A percentile compares a stretch with the other conserved stretches of the same genome.
Evolutionary conservation across 2,797 vertebrate species (phyloP).

Genomic region (Hydrolagus colliei): DNA sequence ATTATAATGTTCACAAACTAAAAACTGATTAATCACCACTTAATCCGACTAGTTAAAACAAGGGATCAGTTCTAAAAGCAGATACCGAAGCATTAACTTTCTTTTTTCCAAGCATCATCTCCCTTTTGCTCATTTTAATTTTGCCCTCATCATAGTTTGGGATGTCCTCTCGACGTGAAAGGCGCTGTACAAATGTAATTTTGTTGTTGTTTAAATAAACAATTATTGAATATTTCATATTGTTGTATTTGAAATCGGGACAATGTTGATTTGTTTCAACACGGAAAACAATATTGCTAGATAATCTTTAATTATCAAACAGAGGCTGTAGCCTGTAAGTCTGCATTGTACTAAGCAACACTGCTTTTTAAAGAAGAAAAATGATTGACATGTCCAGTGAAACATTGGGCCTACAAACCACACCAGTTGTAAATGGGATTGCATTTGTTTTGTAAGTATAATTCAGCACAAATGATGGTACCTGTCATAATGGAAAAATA

Average conservation of each 20-base stretch:
- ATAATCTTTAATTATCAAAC: not conserved
- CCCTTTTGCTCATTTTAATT: not conserved
- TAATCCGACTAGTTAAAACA: not conserved
- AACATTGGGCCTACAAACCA: not conserved
- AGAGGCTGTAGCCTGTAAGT: not conserved
- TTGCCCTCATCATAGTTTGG: too few relatives aligned
- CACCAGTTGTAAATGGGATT: not conserved
- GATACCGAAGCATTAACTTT: not conserved
- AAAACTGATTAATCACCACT: not conserved
- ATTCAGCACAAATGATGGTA: not conserved
- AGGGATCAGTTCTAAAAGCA: not conserved
- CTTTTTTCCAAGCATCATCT: not conserved
- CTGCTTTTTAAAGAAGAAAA: not conserved
- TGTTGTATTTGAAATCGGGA: not conserved
- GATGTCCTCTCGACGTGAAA: too few relatives aligned
- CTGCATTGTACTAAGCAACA: not conserved
- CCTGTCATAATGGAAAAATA: constrained; percentile 35
- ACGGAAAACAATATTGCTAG: not conserved
- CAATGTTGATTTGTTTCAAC: not conserved
- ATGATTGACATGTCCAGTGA: not conserved
- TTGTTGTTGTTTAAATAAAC: too few relatives aligned
- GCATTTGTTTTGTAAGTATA: not conserved
- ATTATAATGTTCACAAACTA: not conserved
- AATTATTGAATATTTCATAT: not conserved
- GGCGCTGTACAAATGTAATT: too few relatives aligned